A percentile compares a stretch with the other conserved stretches of the same genome.
phyloP scores from a whole-genome alignment of 1,140 invertebrate species.

The Apis dorsata region DNA sequence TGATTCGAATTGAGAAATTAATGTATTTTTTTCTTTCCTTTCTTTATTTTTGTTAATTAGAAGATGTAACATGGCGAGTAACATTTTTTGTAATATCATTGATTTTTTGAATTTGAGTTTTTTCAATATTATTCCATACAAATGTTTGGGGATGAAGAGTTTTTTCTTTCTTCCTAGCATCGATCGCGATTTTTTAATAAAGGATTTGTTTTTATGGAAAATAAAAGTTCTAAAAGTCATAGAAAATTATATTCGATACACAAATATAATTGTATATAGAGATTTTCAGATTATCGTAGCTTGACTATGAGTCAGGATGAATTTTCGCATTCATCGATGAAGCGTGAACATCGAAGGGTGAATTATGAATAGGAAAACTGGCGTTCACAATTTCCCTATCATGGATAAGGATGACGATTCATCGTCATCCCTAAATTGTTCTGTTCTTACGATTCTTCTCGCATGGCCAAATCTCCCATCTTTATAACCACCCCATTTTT shows the following conservation, averaged over 20 bases:
- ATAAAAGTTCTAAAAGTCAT: no score
- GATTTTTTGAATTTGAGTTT: no score
- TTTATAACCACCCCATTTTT: no score
- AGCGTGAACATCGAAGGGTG: not conserved
- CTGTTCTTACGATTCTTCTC: not conserved
- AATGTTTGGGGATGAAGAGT: no score
- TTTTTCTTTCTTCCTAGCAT: no score
- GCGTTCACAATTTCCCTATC: slow-evolving; percentile 1
- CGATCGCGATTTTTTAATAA: no score
- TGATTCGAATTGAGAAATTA: not conserved
- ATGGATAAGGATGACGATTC: not conserved
- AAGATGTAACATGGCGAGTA: no score
- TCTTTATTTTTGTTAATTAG: no score
- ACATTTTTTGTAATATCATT: no score
- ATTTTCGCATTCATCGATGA: not conserved
- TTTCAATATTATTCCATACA: no score
- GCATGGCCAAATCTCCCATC: not conserved
- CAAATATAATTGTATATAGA: not conserved
- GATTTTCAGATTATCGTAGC: not conserved
- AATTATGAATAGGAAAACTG: not conserved
- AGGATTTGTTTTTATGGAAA: no score
- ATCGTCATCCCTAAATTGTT: not conserved
- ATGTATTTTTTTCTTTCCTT: not conserved
- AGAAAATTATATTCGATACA: not conserved
- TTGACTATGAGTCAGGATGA: not conserved